phyloP scores from a whole-genome alignment of 2,113 vertebrate genomes.

The Glaucidium brasilianum region DNA sequence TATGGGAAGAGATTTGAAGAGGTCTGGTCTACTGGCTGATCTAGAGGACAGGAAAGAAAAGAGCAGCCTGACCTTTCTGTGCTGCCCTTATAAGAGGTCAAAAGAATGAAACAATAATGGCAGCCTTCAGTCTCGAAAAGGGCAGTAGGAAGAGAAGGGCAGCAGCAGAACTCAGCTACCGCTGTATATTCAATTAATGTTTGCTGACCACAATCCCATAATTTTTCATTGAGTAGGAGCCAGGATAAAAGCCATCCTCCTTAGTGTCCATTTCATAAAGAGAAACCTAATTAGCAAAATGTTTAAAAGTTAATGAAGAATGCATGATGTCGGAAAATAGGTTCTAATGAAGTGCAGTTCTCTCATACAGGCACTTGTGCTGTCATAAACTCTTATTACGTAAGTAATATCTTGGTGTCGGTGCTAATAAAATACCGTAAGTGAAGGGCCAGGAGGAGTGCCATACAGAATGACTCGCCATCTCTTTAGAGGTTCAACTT shows the following conservation, averaged over 20 bases:
- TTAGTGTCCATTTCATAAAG: constrained; percentile 50
- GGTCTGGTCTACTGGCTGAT: not conserved
- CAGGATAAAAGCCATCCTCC: constrained; percentile 47
- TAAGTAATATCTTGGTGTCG: not conserved
- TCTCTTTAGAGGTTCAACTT: not conserved
- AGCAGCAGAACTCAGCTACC: not conserved
- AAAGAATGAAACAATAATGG: constrained; percentile 50
- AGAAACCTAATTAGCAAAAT: constrained; percentile 61
- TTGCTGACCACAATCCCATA: constrained; percentile 21
- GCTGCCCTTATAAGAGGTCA: constrained; percentile 41
- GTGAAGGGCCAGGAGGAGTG: not conserved
- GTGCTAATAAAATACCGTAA: not conserved
- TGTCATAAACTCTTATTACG: not conserved
- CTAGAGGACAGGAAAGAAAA: not conserved
- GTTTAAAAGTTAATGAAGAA: constrained; percentile 62
- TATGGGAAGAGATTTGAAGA: not conserved
- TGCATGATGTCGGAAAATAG: not conserved
- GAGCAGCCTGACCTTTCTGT: constrained; percentile 44
- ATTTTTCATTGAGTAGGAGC: constrained; percentile 47
- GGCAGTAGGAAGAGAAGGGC: constrained; percentile 42
- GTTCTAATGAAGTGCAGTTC: constrained; percentile 1
- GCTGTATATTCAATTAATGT: constrained; percentile 54
- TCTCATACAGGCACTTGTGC: constrained; percentile 18
- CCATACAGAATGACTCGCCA: not conserved
- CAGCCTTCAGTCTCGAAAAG: constrained; percentile 28